Evolutionary conservation across 2,888 invertebrate genomes (phyloP), one percentile per base, ranked within the genome.

Genomic region (Agonopterix arenella): DNA sequence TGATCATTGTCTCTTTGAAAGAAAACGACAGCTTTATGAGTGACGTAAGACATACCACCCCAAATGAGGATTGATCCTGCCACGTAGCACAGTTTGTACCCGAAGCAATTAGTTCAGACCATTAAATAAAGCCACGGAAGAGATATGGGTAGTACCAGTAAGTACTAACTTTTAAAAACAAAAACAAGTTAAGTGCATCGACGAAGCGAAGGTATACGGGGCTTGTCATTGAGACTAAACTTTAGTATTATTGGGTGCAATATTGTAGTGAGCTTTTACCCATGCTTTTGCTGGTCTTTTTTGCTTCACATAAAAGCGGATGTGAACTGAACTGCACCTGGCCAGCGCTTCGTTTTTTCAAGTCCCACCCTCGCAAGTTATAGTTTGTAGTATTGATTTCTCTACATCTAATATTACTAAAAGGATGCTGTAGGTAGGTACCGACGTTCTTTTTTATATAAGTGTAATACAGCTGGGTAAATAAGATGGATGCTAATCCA

Each of bases 301-400:
- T 78, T 80, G 69, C 62, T 66, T 64, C 57, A 40, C 42, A 37
- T 11, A 64, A 62, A 66, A 58, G 63, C 82, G 84, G 85, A 84
- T 84, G 78, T 75, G 62, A 66, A 68, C 65, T 75, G 62, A 66
- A 68, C 65, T 69, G 82, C 88, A 88, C 88, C 86, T 86, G 88
- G 88, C 73, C 56, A 59, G 56, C 63, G 66, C 61, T 18, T 18
- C 51, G 50, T 61, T 70, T 73, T 73, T 73, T 51, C 50, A 58
- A 52, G 50, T 36, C 47, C 47, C 48, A 44, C 43, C 37, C 51
- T 50, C 40, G 43, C 18, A 47, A 36, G 41, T 16, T 36, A 36
- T 42, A 45, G 45, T 43, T 48, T 40, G 8, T 40, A n/a, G 40
- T 40, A 40, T 40, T 40, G 40, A 40, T 36, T 45, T 36, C 45